phyloP scores from a whole-genome alignment of 2,888 invertebrate genomes.

The Volucella inflata region DNA sequence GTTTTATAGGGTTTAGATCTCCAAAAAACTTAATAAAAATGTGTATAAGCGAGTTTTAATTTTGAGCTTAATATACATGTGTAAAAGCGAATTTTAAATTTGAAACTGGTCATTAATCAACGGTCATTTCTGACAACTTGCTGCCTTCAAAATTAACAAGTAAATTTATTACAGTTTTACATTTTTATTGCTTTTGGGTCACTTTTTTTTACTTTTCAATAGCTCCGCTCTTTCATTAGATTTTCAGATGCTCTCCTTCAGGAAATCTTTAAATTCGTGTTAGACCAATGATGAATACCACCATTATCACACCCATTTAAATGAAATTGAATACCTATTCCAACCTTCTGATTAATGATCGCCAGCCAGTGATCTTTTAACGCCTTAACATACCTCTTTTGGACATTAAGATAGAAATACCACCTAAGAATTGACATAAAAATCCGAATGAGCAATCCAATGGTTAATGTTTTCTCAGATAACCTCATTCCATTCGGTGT shows the following conservation, averaged over 20 bases:
- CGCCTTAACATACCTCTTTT: constrained; percentile 48
- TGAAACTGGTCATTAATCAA: no score
- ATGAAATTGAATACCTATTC: constrained; percentile 64
- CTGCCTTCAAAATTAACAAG: no score
- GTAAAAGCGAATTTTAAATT: no score
- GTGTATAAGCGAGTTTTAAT: no score
- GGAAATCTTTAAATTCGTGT: constrained; percentile 38
- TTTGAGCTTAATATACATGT: no score
- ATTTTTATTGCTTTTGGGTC: not conserved
- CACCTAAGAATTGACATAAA: constrained; percentile 16
- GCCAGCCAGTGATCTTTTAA: constrained; percentile 55
- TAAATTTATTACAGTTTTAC: no score
- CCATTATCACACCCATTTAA: constrained; percentile 62
- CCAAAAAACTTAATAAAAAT: no score
- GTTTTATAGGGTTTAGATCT: no score
- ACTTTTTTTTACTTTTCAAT: not conserved
- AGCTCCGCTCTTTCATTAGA: constrained; percentile 14
- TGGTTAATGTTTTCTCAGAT: constrained; percentile 60
- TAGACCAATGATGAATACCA: constrained; percentile 59
- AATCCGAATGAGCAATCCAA: constrained; percentile 36
- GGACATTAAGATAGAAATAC: no score
- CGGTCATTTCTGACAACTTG: no score
- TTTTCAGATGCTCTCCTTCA: constrained; percentile 14
- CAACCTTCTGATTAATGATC: constrained; percentile 64
- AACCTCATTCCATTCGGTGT: constrained; percentile 42